Evolutionary conservation across 1,140 invertebrate genomes (phyloP), one percentile per base, ranked within the genome.

Genomic region (Drosophila bocki): DNA sequence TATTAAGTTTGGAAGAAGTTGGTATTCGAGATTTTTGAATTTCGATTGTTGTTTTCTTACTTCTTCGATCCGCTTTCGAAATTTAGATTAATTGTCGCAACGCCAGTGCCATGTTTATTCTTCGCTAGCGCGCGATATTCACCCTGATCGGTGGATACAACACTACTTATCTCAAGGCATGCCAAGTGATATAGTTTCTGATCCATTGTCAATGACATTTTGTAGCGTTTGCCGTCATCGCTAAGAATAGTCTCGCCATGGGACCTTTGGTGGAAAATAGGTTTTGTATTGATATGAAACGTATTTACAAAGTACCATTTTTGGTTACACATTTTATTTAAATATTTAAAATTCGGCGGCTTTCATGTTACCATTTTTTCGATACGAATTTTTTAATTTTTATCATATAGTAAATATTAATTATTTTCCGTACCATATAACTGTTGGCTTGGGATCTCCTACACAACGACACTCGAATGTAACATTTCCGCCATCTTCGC

Each of bases 381-480:
- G 7, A 33, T 39, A 35, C 29, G 39, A 33, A 37, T 67, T 19
- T 44, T 42, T n/a, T 11, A 12, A 44, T 41, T 7, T 12, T 15
- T 51, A 32, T 71, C 17, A 35, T 56, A 29, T 35, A 32, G 7
- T 58, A 26, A 64, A 58, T 41, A 51, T 60, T 29, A 33, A 45
- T 41, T 19, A 32, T 41, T 50, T 48, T 54, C 29, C 91, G 80
- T 96, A 98, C 98, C 98, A 99, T 93, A 95, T 95, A 79, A 99
- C 95, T 85, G 94, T 96, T 80, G 98, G 98, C 93, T 96, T 96
- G 51, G 98, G 98, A 94, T 99, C 98, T 85, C 97, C 98, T 82
- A 98, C 97, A 91, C 99, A 96, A 94, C 97, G 95, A 94, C 98
- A 99, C 94, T 99, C 98, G 94, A 99, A 98, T 72, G 96, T 96